Conservation (phyloP, 2,888 invertebrate species). For the Chirona hameri region DNA sequence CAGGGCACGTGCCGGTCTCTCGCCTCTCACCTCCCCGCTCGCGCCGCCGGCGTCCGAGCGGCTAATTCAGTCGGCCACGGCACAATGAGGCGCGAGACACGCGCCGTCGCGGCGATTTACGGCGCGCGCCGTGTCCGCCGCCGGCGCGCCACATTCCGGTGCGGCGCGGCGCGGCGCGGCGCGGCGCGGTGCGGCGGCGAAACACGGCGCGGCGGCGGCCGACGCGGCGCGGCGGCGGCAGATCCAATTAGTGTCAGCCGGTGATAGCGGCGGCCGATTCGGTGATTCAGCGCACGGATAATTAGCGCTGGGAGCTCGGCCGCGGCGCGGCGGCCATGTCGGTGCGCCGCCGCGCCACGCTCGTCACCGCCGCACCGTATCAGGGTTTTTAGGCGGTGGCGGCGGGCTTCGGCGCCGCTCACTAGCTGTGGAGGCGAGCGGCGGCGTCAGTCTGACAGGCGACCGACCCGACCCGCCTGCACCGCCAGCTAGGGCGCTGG, state of each 20-base stretch:
- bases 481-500: too few relatives aligned
- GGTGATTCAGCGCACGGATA: neutral
- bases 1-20: neutral
- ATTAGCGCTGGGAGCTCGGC: neutral
- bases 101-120: neutral
- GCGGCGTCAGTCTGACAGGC: too few relatives aligned
- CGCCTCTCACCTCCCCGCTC: neutral
- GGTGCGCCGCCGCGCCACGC: neutral
- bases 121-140: conserved; percentile 3
- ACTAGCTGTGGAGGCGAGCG: too few relatives aligned
- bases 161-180: neutral
- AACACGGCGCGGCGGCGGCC: neutral
- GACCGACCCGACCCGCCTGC: too few relatives aligned
- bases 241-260: conserved; percentile 24
- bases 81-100: neutral
- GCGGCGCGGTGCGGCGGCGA: neutral
- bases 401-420: too few relatives aligned
- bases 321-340: neutral
- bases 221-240: neutral
- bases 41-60: neutral
- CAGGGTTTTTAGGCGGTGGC: too few relatives aligned
- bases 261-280: neutral
- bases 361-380: too few relatives aligned
- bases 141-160: neutral
- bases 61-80: neutral